Conservation (phyloP, 2,113 vertebrate species). For the Eidolon helvum region DNA sequence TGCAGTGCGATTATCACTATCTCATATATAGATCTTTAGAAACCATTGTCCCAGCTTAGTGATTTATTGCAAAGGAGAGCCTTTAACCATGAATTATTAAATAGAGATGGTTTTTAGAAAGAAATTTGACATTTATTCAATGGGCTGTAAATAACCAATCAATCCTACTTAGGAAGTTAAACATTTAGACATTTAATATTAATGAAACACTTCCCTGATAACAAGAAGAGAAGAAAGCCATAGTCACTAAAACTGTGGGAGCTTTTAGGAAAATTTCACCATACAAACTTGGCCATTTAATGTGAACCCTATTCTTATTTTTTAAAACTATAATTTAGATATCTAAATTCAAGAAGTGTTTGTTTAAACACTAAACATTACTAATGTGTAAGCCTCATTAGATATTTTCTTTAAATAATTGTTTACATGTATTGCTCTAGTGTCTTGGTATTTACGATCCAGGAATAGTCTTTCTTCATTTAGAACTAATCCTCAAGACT, state of each 20-base stretch:
- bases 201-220: background rate
- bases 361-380: background rate
- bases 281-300: background rate
- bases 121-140: background rate
- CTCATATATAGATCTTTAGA: background rate
- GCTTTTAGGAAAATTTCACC: background rate
- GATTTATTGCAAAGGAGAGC: background rate
- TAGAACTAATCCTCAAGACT: background rate
- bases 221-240: background rate
- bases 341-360: background rate
- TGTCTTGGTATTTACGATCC: background rate
- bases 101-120: background rate
- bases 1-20: background rate
- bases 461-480: background rate
- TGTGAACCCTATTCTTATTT: background rate
- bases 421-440: background rate
- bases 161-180: background rate
- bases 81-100: slow-evolving; percentile 30
- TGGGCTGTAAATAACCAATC: background rate
- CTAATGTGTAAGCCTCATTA: background rate
- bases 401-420: background rate
- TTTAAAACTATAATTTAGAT: background rate
- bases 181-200: background rate
- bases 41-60: background rate
- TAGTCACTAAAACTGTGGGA: background rate